phyloP scores from a whole-genome alignment of 2,797 vertebrate genomes.

The Ctenopoma multispine region DNA sequence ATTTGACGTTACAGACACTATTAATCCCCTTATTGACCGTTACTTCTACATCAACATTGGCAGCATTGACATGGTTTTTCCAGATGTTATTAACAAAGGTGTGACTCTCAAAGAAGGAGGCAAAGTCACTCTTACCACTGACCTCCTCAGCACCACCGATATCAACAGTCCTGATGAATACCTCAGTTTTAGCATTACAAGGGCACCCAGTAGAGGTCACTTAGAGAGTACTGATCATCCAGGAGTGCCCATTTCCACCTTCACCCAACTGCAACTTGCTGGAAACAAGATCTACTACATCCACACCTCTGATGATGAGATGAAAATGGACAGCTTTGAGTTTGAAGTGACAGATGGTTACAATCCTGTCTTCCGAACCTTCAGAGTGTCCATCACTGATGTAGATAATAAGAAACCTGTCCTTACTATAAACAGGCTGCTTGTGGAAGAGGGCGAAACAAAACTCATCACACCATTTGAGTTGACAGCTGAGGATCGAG shows the following conservation, averaged over 20 bases:
- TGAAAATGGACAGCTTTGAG: slow-evolving; percentile 92
- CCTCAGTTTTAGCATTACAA: slow-evolving; percentile 87
- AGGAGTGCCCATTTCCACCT: slow-evolving; percentile 87
- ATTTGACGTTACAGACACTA: slow-evolving; percentile 92
- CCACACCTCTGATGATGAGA: slow-evolving; percentile 88
- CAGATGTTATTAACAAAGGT: slow-evolving; percentile 90
- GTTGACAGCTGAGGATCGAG: slow-evolving; percentile 88
- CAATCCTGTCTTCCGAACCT: slow-evolving; percentile 87
- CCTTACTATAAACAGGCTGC: slow-evolving; percentile 84
- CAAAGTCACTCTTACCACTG: slow-evolving; percentile 88
- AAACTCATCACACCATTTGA: slow-evolving; percentile 92
- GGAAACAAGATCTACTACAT: slow-evolving; percentile 92
- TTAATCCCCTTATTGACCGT: slow-evolving; percentile 88
- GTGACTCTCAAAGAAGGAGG: slow-evolving; percentile 90
- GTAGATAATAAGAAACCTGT: slow-evolving; percentile 92
- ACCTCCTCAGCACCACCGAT: slow-evolving; percentile 89
- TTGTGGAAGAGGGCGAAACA: slow-evolving; percentile 85
- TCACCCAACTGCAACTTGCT: slow-evolving; percentile 89
- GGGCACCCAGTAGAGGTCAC: slow-evolving; percentile 86
- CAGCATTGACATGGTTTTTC: slow-evolving; percentile 87
- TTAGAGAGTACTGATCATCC: slow-evolving; percentile 87
- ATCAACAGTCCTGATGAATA: slow-evolving; percentile 90
- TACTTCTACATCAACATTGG: slow-evolving; percentile 90
- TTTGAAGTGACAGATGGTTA: slow-evolving; percentile 90
- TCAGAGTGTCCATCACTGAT: slow-evolving; percentile 89